Evolutionary conservation across 2,797 vertebrate species (phyloP).

Genomic region (Dendrocincla tyrannina): DNA sequence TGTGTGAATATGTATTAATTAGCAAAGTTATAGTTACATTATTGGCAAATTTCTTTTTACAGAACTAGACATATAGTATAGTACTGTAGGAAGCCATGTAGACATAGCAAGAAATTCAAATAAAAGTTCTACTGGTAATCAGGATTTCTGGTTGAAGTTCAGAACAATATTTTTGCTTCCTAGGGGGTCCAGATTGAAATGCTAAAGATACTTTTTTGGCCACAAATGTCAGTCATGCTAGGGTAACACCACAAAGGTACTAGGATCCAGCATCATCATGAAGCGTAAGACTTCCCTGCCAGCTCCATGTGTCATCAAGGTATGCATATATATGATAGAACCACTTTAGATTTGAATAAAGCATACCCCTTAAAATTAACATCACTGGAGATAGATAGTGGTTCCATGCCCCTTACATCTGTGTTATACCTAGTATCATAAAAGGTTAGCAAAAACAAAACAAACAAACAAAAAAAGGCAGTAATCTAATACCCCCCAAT

Average conservation of each 20-base stretch:
- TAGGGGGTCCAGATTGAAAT: not conserved
- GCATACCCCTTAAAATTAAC: not conserved
- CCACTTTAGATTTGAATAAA: not conserved
- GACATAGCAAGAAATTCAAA: not conserved
- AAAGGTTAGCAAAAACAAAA: not conserved
- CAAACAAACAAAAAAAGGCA: not conserved
- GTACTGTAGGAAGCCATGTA: not conserved
- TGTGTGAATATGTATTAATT: constrained; percentile 21
- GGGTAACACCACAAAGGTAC: not conserved
- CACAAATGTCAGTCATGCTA: not conserved
- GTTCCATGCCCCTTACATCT: not conserved
- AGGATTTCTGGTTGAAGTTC: not conserved
- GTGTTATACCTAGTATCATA: not conserved
- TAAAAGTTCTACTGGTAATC: not conserved
- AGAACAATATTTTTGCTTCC: not conserved
- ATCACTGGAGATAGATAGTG: not conserved
- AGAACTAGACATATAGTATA: not conserved
- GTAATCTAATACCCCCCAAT: not conserved
- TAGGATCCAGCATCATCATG: not conserved
- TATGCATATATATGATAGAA: not conserved
- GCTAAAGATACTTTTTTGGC: not conserved
- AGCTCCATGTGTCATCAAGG: not conserved
- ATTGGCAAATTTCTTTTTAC: not conserved
- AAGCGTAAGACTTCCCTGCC: not conserved
- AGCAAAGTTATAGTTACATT: not conserved